Conservation (phyloP, 2,113 vertebrate genomes). For the Amphiprion ocellaris region DNA sequence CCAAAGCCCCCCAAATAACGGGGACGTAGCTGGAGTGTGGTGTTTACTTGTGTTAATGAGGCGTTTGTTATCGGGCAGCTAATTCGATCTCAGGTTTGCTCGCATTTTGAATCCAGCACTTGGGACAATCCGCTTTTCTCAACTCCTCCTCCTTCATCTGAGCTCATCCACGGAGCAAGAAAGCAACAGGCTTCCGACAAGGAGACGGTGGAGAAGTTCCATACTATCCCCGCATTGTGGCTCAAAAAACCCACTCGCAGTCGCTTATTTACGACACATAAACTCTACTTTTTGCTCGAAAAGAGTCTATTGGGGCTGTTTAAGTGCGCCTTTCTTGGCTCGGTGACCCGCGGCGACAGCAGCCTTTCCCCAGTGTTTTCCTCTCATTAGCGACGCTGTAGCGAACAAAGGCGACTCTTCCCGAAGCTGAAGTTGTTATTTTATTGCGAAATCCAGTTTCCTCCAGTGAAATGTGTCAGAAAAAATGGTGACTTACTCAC, state of each 20-base stretch:
- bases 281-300: fast-evolving
- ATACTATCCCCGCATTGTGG: neutral
- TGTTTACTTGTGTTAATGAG: neutral
- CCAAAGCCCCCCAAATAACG: too few relatives aligned
- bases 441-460: neutral
- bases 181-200: constrained; percentile 82
- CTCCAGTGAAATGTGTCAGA: neutral
- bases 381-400: constrained; percentile 44
- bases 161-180: constrained; percentile 57
- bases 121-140: constrained; percentile 84
- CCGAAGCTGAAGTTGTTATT: neutral
- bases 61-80: neutral
- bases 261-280: neutral
- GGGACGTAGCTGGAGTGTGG: fast-evolving
- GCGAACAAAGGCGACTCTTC: constrained; percentile 35
- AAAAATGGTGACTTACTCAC: constrained; percentile 68
- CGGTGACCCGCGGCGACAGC: constrained; percentile 9
- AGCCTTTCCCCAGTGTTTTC: constrained; percentile 9
- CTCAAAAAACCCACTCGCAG: neutral
- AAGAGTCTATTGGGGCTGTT: neutral
- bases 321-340: neutral
- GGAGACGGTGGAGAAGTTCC: constrained; percentile 49
- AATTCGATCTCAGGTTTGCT: neutral
- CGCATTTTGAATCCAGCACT: constrained; percentile 57
- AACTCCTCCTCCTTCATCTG: constrained; percentile 74